phyloP scores from a whole-genome alignment of 2,797 vertebrate species.

The Diglossa cyanea region DNA sequence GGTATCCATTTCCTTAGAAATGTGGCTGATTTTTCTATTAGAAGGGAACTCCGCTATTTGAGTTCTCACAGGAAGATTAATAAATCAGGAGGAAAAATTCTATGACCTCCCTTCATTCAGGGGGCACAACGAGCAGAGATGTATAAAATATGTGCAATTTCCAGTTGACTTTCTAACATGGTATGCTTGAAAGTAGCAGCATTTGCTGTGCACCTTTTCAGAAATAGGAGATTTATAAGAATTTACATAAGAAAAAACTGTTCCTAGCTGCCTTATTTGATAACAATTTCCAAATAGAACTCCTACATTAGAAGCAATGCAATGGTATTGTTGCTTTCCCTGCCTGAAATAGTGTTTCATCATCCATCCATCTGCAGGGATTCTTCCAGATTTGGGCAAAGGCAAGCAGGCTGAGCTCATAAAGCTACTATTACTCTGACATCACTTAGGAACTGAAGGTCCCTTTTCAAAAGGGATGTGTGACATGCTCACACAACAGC shows the following conservation, averaged over 20 bases:
- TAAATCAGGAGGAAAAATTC: not conserved
- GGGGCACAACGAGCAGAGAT: not conserved
- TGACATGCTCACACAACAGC: not conserved
- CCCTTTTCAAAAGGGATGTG: not conserved
- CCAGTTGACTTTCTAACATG: not conserved
- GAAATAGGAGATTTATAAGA: not conserved
- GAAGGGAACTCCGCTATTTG: not conserved
- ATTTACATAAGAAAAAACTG: not conserved
- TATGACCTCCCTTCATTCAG: not conserved
- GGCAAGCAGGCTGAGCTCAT: conserved; percentile 2
- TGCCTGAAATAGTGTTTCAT: not conserved
- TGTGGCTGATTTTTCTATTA: not conserved
- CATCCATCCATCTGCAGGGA: fast-evolving
- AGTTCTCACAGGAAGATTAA: not conserved
- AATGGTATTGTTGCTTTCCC: not conserved
- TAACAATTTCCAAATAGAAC: not conserved
- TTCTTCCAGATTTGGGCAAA: conserved; percentile 34
- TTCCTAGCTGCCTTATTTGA: not conserved
- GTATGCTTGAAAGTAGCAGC: not conserved
- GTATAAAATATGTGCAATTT: not conserved
- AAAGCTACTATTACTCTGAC: not conserved
- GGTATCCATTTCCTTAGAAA: conserved; percentile 37
- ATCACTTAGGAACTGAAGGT: not conserved
- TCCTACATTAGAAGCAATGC: not conserved
- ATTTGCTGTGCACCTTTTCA: not conserved